phyloP scores from a whole-genome alignment of 2,113 vertebrate species.

The Charadrius vociferus region DNA sequence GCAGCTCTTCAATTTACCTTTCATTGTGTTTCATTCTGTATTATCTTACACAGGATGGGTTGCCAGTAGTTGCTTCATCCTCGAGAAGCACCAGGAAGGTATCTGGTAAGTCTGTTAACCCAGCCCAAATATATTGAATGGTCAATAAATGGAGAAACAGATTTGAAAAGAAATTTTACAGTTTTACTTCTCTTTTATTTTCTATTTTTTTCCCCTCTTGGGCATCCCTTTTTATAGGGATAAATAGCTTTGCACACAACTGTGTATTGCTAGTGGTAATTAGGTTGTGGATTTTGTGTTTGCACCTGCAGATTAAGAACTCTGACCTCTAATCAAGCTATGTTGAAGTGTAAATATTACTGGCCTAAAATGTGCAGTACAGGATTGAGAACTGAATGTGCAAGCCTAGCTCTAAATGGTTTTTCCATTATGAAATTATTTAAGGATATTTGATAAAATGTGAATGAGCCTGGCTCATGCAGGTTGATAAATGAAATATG shows the following conservation, averaged over 20 bases:
- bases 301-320: not conserved
- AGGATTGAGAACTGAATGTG: not conserved
- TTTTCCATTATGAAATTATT: not conserved
- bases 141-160: not conserved
- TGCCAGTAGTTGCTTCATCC: not conserved
- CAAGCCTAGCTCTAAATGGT: not conserved
- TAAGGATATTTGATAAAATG: not conserved
- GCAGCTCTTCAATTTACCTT: not conserved
- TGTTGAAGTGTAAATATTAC: not conserved
- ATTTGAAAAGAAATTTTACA: not conserved
- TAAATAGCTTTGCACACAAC: not conserved
- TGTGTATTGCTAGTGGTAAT: not conserved
- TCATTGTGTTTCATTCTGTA: not conserved
- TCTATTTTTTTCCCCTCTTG: not conserved
- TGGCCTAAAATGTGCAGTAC: not conserved
- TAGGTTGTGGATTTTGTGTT: not conserved
- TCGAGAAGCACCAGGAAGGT: not conserved
- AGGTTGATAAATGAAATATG: not conserved
- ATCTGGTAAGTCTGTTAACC: slow-evolving; percentile 7
- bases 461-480: not conserved
- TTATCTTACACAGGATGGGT: slow-evolving; percentile 33
- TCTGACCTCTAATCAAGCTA: not conserved
- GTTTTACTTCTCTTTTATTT: not conserved
- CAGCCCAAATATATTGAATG: not conserved
- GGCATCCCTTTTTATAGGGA: not conserved